Conservation (phyloP, 2,113 vertebrate genomes). For the Calypte anna region DNA sequence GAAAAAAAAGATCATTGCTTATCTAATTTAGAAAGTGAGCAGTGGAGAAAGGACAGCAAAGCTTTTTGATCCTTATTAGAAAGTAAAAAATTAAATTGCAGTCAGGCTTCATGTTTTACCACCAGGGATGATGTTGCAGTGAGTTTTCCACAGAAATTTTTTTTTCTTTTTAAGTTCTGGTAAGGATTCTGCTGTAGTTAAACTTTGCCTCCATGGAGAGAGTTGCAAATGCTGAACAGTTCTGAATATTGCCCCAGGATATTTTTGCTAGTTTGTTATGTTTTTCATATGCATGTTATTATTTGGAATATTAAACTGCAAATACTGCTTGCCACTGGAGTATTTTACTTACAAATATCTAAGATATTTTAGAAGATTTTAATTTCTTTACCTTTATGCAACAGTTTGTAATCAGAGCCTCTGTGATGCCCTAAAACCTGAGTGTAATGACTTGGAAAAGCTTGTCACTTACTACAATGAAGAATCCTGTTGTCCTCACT, state of each 20-base stretch:
- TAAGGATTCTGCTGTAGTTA: not conserved
- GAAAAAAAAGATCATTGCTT: not conserved
- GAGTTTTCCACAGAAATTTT: not conserved
- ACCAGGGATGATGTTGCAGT: not conserved
- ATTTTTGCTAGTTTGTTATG: not conserved
- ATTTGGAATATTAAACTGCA: not conserved
- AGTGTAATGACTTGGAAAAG: conserved; percentile 86
- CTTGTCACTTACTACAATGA: conserved; percentile 86
- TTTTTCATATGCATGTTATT: not conserved
- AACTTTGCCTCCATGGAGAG: not conserved
- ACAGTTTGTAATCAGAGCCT: conserved; percentile 95
- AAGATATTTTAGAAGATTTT: not conserved
- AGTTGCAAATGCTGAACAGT: not conserved
- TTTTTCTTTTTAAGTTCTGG: not conserved
- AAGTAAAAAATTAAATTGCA: not conserved
- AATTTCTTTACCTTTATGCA: not conserved
- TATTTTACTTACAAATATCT: not conserved
- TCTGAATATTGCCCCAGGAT: not conserved
- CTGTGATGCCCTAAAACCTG: conserved; percentile 82
- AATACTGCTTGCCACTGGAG: not conserved
- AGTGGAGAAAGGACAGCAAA: not conserved
- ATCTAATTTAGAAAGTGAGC: not conserved
- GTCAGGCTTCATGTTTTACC: not conserved
- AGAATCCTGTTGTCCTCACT: conserved; percentile 92
- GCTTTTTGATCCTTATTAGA: not conserved